phyloP scores from a whole-genome alignment of 2,888 invertebrate species.

The Melinaea marsaeus region DNA sequence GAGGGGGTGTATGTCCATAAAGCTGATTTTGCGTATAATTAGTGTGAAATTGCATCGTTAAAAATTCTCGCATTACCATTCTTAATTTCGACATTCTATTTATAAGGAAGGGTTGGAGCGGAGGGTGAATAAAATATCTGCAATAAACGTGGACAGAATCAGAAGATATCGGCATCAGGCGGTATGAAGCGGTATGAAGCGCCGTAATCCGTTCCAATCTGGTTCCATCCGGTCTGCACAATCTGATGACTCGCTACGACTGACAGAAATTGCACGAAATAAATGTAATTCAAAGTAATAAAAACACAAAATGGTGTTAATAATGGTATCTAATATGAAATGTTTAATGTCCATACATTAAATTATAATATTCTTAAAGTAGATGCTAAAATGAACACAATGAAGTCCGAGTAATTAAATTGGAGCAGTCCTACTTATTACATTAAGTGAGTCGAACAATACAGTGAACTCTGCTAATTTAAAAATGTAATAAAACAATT shows the following conservation, averaged over 20 bases:
- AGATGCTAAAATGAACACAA: background rate
- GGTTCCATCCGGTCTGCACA: slow-evolving; percentile 39
- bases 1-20: background rate
- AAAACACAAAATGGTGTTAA: background rate
- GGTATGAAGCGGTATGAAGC: slow-evolving; percentile 41
- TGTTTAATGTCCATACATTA: too few species aligned
- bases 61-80: slow-evolving; percentile 18
- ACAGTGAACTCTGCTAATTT: background rate
- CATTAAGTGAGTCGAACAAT: background rate
- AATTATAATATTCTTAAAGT: background rate
- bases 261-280: slow-evolving; percentile 2
- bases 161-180: slow-evolving; percentile 39
- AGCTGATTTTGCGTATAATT: background rate
- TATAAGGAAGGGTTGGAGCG: slow-evolving; percentile 17
- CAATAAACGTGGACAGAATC: slow-evolving; percentile 23
- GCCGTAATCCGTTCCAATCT: slow-evolving; percentile 38
- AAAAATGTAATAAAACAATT: background rate
- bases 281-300: background rate
- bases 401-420: background rate
- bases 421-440: background rate
- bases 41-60: slow-evolving; percentile 14
- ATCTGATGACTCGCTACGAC: slow-evolving; percentile 25
- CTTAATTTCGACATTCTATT: slow-evolving; percentile 21
- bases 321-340: too few species aligned
- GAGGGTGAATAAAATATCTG: slow-evolving; percentile 24